Evolutionary conservation across 2,113 vertebrate genomes (phyloP).

Genomic region (Spilogale gracilis): DNA sequence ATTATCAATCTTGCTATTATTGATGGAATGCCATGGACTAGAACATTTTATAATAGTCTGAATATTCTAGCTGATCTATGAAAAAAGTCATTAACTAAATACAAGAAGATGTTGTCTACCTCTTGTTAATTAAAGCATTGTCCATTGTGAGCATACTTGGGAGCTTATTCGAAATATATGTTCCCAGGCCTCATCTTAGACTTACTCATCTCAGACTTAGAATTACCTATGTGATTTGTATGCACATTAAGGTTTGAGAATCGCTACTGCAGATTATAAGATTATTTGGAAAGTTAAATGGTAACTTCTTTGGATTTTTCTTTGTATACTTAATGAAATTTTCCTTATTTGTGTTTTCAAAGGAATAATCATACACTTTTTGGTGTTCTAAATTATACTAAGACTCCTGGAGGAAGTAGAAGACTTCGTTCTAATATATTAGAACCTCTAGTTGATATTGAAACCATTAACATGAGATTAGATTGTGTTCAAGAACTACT

Average conservation of each 20-base stretch:
- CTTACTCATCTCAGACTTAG: not conserved
- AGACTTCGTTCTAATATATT: slow-evolving; percentile 96
- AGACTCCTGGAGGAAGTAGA: slow-evolving; percentile 95
- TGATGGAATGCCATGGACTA: not conserved
- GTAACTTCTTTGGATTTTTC: not conserved
- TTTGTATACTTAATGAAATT: slow-evolving; percentile 62
- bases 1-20: slow-evolving; percentile 7
- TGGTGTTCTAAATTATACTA: slow-evolving; percentile 96
- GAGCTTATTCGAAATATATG: slow-evolving; percentile 2
- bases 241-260: slow-evolving; percentile 12
- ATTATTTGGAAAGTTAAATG: slow-evolving; percentile 56
- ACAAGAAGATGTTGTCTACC: not conserved
- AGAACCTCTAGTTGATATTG: slow-evolving; percentile 94
- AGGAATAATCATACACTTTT: slow-evolving; percentile 95
- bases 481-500: slow-evolving; percentile 96
- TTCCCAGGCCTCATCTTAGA: not conserved
- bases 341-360: slow-evolving; percentile 75
- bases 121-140: slow-evolving; percentile 4
- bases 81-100: not conserved
- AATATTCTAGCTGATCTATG: not conserved
- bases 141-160: not conserved
- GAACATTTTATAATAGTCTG: slow-evolving; percentile 40
- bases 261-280: not conserved
- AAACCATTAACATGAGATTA: slow-evolving; percentile 95
- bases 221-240: slow-evolving; percentile 10